A percentile compares a stretch with the other conserved stretches of the same genome.
These are phyloP conservation scores for Dioctria rufipes DNA, from an alignment of 2,888 invertebrate genomes.

Conservation along the genomic window DNA sequence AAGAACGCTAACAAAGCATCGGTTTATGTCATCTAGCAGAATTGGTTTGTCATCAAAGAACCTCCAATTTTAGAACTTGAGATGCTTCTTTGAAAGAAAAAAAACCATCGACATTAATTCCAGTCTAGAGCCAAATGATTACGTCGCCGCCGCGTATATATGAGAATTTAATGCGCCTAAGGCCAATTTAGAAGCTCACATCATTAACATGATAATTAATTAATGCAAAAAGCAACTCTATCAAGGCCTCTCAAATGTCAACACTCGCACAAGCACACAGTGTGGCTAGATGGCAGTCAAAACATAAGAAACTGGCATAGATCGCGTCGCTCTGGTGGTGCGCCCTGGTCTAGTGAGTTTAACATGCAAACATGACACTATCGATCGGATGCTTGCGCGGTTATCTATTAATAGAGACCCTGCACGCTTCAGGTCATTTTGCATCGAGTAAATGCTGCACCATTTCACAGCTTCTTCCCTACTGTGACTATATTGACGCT, in stretches of 20 bases:
- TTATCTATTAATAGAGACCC: slow-evolving; percentile 10
- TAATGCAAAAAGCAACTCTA: slow-evolving; percentile 37
- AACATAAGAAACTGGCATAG: slow-evolving; percentile 15
- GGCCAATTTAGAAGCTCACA: slow-evolving; percentile 34
- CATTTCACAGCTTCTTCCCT: background rate
- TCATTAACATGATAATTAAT: slow-evolving; percentile 46
- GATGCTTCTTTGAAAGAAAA: background rate
- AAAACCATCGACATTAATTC: background rate
- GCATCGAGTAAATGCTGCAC: slow-evolving; percentile 11
- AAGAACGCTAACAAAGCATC: background rate
- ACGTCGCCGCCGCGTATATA: slow-evolving; percentile 10
- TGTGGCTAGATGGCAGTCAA: slow-evolving; percentile 34
- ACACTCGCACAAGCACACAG: slow-evolving; percentile 22
- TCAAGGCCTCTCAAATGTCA: slow-evolving; percentile 44
- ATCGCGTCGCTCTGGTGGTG: slow-evolving; percentile 8
- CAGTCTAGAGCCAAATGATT: slow-evolving; percentile 13
- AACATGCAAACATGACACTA: slow-evolving; percentile 23
- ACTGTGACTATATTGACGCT: slow-evolving; percentile 16
- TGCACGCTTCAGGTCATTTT: slow-evolving; percentile 1
- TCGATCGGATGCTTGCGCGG: background rate
- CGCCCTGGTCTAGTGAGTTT: slow-evolving; percentile 16
- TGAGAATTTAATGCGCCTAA: slow-evolving; percentile 24
- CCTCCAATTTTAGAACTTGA: background rate
- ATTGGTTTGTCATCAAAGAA: slow-evolving; percentile 7
- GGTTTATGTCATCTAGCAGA: background rate